These are phyloP conservation scores for Nothobranchius furzeri DNA, from an alignment of 2,113 vertebrate species.

Conservation along the genomic window DNA sequence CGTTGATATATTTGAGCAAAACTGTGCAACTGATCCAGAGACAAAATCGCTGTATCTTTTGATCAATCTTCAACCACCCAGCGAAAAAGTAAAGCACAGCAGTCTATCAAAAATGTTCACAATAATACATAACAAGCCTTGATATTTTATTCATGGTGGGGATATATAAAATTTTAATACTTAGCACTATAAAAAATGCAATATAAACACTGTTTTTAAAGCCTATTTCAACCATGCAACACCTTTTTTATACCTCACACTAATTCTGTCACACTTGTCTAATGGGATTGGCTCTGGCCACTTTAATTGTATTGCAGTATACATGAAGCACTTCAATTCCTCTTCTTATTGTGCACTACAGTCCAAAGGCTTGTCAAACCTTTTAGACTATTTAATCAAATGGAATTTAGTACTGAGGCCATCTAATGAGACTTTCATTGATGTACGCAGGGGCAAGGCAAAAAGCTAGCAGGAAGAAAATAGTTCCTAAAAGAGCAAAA, in stretches of 20 bases:
- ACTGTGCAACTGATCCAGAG: constrained; percentile 67
- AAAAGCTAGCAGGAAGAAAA: background rate
- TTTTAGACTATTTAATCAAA: constrained; percentile 38
- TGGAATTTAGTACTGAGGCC: constrained; percentile 1
- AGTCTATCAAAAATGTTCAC: constrained; percentile 49
- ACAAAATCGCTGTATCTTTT: constrained; percentile 41
- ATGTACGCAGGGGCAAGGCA: background rate
- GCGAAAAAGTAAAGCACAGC: constrained; percentile 52
- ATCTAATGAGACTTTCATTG: constrained; percentile 1
- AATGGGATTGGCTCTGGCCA: constrained; percentile 77
- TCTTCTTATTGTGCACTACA: constrained; percentile 35
- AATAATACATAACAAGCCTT: constrained; percentile 64
- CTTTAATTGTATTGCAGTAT: constrained; percentile 75
- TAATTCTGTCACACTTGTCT: constrained; percentile 75
- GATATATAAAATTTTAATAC: constrained; percentile 80
- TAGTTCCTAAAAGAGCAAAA: background rate
- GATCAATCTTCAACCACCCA: constrained; percentile 52
- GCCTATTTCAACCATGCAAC: background rate
- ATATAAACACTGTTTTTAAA: constrained; percentile 71
- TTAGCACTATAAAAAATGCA: constrained; percentile 64
- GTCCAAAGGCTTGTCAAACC: constrained; percentile 26
- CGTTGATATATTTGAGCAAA: constrained; percentile 49
- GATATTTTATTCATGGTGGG: constrained; percentile 72
- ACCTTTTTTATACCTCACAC: background rate
- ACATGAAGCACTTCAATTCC: constrained; percentile 67